Percentiles rank a stretch among this genome's conserved stretches.
Conservation (phyloP, 2,797 vertebrate genomes). For the Platyrinchus mystaceus region DNA sequence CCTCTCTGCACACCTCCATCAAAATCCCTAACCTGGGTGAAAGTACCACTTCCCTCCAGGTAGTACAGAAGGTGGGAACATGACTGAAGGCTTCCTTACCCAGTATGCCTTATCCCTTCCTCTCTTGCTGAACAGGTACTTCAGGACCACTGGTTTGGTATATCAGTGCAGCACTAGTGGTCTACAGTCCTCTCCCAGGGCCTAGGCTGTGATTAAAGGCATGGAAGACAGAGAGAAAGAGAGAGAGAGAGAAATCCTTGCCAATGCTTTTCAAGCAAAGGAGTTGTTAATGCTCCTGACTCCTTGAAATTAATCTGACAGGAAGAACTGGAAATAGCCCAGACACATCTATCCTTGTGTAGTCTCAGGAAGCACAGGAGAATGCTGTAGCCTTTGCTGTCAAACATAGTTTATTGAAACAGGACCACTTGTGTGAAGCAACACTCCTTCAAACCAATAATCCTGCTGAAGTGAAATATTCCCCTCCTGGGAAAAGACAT, state of each 20-base stretch:
- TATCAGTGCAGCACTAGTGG: not conserved
- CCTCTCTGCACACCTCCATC: not conserved
- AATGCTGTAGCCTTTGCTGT: not conserved
- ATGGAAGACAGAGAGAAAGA: not conserved
- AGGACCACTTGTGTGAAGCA: not conserved
- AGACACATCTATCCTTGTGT: not conserved
- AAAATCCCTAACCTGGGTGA: not conserved
- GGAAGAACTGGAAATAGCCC: not conserved
- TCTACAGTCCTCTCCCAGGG: not conserved
- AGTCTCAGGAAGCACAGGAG: not conserved
- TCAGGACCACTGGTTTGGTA: not conserved
- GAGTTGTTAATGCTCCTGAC: not conserved
- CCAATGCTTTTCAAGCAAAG: not conserved
- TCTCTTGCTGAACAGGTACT: not conserved
- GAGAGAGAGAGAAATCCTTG: not conserved
- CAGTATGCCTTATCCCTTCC: rapidly evolving
- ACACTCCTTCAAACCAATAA: not conserved
- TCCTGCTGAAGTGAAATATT: not conserved
- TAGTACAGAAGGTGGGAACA: not conserved
- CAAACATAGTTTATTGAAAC: constrained; percentile 22
- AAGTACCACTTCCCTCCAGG: not conserved
- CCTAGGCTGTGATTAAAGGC: not conserved
- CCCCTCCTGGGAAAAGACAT: not conserved
- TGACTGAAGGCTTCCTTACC: not conserved
- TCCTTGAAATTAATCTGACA: constrained; percentile 35